Percentiles rank a stretch among this genome's conserved stretches.
Conservation (phyloP, 2,113 vertebrate species). For the Gavia stellata region DNA sequence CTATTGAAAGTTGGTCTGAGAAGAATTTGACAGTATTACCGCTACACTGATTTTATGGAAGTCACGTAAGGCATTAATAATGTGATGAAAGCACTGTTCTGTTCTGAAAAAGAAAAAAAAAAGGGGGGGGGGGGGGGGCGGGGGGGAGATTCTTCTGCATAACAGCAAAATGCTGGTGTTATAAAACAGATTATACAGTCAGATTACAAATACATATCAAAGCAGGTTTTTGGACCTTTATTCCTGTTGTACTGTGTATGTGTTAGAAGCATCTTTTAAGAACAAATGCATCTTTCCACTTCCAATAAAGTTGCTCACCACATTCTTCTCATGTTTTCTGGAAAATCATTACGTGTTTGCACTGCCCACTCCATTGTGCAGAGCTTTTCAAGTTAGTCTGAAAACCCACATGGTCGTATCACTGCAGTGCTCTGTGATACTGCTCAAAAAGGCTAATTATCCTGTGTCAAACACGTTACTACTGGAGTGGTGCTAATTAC, state of each 20-base stretch:
- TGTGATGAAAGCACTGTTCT: background rate
- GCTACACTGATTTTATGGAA: background rate
- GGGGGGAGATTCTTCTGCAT: background rate
- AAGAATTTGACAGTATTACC: background rate
- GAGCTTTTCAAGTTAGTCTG: background rate
- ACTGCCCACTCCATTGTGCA: background rate
- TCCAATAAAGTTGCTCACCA: background rate
- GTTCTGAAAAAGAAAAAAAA: background rate
- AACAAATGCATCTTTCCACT: background rate
- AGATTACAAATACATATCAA: background rate
- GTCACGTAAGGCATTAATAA: background rate
- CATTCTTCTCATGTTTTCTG: background rate
- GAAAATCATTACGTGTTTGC: background rate
- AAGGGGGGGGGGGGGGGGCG: accelerated
- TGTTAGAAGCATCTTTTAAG: background rate
- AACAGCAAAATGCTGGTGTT: background rate
- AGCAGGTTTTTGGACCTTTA: background rate
- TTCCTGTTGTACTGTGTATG: background rate
- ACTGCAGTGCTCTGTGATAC: background rate
- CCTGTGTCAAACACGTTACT: background rate
- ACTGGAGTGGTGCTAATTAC: background rate
- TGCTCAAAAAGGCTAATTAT: background rate
- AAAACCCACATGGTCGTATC: background rate
- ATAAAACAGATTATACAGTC: background rate
- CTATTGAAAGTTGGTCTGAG: background rate